Percentiles rank a stretch among this genome's conserved stretches.
These are phyloP conservation scores for Turritopsis dohrnii DNA, from an alignment of 30 jellyfish, hydroid and myxozoan genomes.

Conservation along the genomic window DNA sequence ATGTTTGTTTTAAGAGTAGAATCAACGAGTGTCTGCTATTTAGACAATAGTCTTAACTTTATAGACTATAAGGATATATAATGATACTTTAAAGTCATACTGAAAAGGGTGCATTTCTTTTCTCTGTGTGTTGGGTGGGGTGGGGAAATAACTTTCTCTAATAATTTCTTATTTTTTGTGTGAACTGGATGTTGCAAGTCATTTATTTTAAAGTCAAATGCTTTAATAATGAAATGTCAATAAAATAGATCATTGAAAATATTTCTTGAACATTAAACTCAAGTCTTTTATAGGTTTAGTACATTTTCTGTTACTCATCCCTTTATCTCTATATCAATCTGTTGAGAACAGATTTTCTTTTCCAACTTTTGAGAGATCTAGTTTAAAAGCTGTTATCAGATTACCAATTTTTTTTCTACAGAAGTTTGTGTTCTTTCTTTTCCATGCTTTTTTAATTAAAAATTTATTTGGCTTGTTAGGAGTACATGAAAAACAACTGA, in stretches of 20 bases:
- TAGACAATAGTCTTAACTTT: background rate
- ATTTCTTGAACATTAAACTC: background rate
- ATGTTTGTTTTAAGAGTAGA: background rate
- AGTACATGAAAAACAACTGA: background rate
- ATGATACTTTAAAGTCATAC: background rate
- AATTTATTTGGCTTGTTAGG: no score
- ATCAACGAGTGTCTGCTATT: background rate
- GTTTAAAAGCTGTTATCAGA: background rate
- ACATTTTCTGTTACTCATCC: background rate
- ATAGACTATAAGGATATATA: background rate
- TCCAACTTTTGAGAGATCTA: background rate
- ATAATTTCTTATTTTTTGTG: no score
- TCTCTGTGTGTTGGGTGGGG: background rate
- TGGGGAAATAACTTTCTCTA: background rate
- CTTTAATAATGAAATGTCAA: no score
- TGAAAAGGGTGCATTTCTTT: no score
- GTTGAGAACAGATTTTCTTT: background rate
- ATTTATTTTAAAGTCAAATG: no score
- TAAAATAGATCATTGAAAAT: background rate
- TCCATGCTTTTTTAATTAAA: background rate
- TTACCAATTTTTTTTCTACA: background rate
- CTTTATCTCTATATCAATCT: background rate
- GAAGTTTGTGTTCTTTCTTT: background rate
- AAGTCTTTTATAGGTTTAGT: background rate
- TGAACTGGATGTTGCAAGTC: no score